Percentiles rank a stretch among this genome's conserved stretches.
Evolutionary conservation across 2,888 invertebrate species (phyloP).

Genomic region (Stomorhina lunata): DNA sequence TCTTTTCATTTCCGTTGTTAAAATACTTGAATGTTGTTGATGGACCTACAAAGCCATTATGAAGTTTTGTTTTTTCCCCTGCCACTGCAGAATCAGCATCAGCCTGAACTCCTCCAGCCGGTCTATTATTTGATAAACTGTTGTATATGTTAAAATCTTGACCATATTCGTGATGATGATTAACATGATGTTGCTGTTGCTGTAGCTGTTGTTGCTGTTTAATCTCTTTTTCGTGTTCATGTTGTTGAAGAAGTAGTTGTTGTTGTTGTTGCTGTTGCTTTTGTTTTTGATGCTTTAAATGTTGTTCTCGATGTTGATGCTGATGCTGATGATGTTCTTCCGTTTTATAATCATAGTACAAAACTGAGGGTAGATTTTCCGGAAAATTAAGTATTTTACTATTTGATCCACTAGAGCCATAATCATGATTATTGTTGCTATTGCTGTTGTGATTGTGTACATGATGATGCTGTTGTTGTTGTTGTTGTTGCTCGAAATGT

Average conservation of each 20-base stretch:
- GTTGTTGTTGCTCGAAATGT: constrained; percentile 63
- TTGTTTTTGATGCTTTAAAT: constrained; percentile 74
- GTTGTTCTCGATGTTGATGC: constrained; percentile 76
- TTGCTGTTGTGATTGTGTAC: constrained; percentile 34
- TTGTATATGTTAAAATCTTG: constrained; percentile 53
- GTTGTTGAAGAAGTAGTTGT: constrained; percentile 66
- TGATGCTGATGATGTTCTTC: constrained; percentile 78
- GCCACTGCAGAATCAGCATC: neutral
- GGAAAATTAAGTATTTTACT: constrained; percentile 78
- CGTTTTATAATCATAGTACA: constrained; percentile 78
- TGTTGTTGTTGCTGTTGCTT: constrained; percentile 61
- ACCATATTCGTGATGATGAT: constrained; percentile 59
- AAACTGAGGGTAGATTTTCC: constrained; percentile 77
- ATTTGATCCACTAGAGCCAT: constrained; percentile 45
- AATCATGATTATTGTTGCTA: constrained; percentile 52
- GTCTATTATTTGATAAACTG: constrained; percentile 10
- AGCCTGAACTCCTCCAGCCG: constrained; percentile 51
- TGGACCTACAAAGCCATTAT: constrained; percentile 19
- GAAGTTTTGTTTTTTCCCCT: neutral
- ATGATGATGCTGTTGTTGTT: constrained; percentile 56
- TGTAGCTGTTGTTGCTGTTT: constrained; percentile 60
- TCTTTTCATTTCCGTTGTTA: constrained; percentile 66
- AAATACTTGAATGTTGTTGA: constrained; percentile 56
- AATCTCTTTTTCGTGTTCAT: constrained; percentile 70
- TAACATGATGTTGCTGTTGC: constrained; percentile 25